phyloP scores from a whole-genome alignment of 2,888 invertebrate species.

The Trichogramma dendrolimi region DNA sequence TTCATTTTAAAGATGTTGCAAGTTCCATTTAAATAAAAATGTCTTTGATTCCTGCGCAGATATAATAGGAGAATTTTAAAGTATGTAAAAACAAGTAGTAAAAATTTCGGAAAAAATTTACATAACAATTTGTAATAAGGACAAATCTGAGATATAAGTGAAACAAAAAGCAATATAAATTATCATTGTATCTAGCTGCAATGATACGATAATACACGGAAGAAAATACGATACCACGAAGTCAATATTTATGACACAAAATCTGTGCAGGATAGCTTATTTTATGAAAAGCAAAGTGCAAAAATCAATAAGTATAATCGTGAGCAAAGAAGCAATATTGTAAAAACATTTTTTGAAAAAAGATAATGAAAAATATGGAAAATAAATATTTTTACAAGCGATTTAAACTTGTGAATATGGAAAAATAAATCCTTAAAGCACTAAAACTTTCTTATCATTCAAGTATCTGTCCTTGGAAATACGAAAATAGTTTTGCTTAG shows the following conservation, averaged over 20 bases:
- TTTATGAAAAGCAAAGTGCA: constrained; percentile 18
- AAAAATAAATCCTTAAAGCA: background rate
- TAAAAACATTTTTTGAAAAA: constrained; percentile 16
- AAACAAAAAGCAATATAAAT: constrained; percentile 10
- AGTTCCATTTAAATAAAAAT: constrained; percentile 10
- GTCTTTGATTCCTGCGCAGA: constrained; percentile 13
- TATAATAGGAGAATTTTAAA: no score
- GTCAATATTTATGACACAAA: constrained; percentile 25
- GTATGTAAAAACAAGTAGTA: no score
- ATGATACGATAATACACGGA: constrained; percentile 6
- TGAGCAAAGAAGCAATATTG: constrained; percentile 21
- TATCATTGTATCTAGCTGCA: constrained; percentile 15
- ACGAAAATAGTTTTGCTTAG: constrained; percentile 16
- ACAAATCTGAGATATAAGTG: no score
- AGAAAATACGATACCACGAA: constrained; percentile 13
- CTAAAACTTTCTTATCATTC: constrained; percentile 3
- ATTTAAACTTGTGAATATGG: constrained; percentile 4
- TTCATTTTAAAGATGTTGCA: constrained; percentile 21
- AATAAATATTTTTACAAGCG: constrained; percentile 17
- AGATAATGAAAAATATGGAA: constrained; percentile 8
- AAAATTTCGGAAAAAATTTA: no score
- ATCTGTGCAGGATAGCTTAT: constrained; percentile 25
- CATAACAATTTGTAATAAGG: no score
- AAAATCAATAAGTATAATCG: constrained; percentile 13
- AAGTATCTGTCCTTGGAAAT: constrained; percentile 12